These are phyloP conservation scores for Takifugu rubripes DNA, from an alignment of 2,797 vertebrate genomes.

Conservation along the genomic window DNA sequence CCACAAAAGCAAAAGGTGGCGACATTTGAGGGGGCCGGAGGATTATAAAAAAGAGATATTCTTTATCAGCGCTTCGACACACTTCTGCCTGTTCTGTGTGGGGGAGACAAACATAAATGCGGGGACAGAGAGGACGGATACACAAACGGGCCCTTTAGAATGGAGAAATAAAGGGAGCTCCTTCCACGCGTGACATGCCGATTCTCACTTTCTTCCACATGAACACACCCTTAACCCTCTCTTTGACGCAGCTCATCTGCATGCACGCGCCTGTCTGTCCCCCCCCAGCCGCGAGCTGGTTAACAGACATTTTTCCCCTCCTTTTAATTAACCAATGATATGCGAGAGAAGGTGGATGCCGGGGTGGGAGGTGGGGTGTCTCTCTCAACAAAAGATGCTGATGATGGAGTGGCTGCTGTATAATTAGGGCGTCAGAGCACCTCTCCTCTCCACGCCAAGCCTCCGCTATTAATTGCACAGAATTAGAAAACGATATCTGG, in stretches of 20 bases:
- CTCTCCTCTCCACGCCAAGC: slow-evolving; percentile 85
- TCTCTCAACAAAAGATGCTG: slow-evolving; percentile 99
- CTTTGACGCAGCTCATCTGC: slow-evolving; percentile 15
- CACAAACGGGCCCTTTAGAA: slow-evolving; percentile 97
- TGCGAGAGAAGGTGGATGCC: slow-evolving; percentile 79
- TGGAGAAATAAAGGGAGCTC: slow-evolving; percentile 95
- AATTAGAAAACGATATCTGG: slow-evolving; percentile 99
- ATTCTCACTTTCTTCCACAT: slow-evolving; percentile 76
- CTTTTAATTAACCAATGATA: slow-evolving; percentile 97
- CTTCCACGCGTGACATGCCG: slow-evolving; percentile 87
- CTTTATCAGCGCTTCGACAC: slow-evolving; percentile 62
- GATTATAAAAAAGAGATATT: slow-evolving; percentile 27
- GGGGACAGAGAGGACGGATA: slow-evolving; percentile 83
- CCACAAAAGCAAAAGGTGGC: slow-evolving; percentile 81
- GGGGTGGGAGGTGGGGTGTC: slow-evolving; percentile 85
- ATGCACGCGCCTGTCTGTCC: background rate
- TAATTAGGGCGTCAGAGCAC: slow-evolving; percentile 98
- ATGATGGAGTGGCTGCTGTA: slow-evolving; percentile 99
- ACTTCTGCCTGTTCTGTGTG: slow-evolving; percentile 32
- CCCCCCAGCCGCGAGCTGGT: slow-evolving; percentile 78
- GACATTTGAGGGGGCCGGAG: slow-evolving; percentile 35
- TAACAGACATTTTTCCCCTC: slow-evolving; percentile 88
- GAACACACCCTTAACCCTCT: slow-evolving; percentile 78
- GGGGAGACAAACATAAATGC: slow-evolving; percentile 72
- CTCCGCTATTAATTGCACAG: slow-evolving; percentile 98